phyloP scores from a whole-genome alignment of 2,888 invertebrate genomes.

The Halocaridina rubra region DNA sequence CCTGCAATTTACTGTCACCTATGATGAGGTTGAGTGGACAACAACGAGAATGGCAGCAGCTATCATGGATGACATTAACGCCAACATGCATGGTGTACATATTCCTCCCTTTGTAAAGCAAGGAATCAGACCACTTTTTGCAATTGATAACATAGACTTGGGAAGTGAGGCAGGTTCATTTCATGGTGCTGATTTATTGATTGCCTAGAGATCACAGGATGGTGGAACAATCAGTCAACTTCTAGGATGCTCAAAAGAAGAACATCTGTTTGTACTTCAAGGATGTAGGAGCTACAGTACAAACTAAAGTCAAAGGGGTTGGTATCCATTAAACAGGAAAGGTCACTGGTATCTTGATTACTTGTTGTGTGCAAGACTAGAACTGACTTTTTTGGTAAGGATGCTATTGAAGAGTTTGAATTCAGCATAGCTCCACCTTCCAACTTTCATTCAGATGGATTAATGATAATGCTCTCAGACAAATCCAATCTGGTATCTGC shows the following conservation, averaged over 20 bases:
- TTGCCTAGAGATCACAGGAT: background rate
- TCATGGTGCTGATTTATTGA: background rate
- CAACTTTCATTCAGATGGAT: slow-evolving; percentile 13
- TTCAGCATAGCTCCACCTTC: background rate
- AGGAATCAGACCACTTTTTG: background rate
- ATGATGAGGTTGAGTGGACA: background rate
- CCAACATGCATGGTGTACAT: background rate
- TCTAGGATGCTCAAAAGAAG: background rate
- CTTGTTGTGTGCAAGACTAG: background rate
- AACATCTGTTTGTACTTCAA: too few relatives aligned
- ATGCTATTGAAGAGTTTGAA: background rate
- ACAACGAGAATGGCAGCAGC: background rate
- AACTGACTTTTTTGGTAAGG: background rate
- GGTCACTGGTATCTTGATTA: background rate
- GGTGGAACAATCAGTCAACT: background rate
- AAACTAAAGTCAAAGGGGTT: too few relatives aligned
- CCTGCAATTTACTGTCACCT: background rate
- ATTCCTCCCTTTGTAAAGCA: background rate
- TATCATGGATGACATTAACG: background rate
- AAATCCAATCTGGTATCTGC: slow-evolving; percentile 5
- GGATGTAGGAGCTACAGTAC: too few relatives aligned
- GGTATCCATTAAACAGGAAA: background rate
- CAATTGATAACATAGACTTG: background rate
- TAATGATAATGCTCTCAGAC: slow-evolving; percentile 12
- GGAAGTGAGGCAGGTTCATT: background rate